Base-by-base conservation (phyloP, 2,888 invertebrate species). In the Apotomis betuletana region DNA sequence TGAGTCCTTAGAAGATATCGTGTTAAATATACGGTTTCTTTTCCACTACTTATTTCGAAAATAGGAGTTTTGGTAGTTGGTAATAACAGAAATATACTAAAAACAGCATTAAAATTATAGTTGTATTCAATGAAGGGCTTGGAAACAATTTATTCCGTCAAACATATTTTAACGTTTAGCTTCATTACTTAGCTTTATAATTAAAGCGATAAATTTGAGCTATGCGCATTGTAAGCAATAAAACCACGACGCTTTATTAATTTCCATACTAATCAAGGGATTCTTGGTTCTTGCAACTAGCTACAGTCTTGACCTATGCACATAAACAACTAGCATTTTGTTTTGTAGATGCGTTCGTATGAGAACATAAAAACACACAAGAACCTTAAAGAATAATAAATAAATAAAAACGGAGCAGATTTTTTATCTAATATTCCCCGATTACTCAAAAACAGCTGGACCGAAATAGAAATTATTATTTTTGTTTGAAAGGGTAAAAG, bases 241-340 rank as follows among this genome's bases (percentile, higher is more conserved):
- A 65, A 55, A 80, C 77, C 77, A 76, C 80, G 79, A 80, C 79
- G 78, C 77, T 83, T 80, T 82, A 86, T 87, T 87, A 89, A 87
- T 88, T 85, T 82, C 79, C 81, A 83, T 83, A 79, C 80, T 88
- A 88, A 88, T 90, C 84, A 86, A 88, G 87, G 84, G 82, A 86
- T 84, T 85, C 79, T 82, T 78, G 87, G 55, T 54, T 15, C 51
- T 36, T 64, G 64, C 15, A 64, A 52, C 63, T 82, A 84, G 85
- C 89, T 83, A 85, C 81, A 79, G 78, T 75, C 74, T 79, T 85
- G 86, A 87, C 87, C 89, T 83, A 68, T 83, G 86, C 80, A 79
- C 76, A 76, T 76, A 81, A 79, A 79, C 76, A 76, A 78, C 59
- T 49, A 59, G 63, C 46, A 67, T 62, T 67, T 54, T 49, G n/a